Base-by-base conservation (phyloP, 2,888 invertebrate genomes). In the Ypsolopha sequella region DNA sequence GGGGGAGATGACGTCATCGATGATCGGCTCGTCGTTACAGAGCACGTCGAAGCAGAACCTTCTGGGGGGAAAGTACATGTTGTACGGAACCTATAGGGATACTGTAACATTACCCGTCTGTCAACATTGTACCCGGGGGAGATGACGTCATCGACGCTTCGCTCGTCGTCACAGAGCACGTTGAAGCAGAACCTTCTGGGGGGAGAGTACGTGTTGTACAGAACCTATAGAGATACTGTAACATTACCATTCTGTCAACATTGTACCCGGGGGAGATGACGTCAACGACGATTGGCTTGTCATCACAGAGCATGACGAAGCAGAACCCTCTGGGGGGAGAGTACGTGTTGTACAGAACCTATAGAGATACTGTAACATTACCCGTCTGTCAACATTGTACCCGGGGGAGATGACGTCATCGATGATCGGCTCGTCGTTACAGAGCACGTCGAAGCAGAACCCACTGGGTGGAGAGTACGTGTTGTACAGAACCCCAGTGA, bases 181-280 rank as follows among this genome's bases (percentile, higher is more conserved):
- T 99, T 98, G 73, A 96, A 99, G 66, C 98, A 98, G 74, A 97
- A 98, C 0, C 97, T 97, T 6, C 89, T 87, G 0, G 98, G 98
- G 0, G 96, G 93, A 0, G 90, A 89, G 68, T 97, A 97, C 0
- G 89, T 90, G 62, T 96, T 95, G 71, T 89, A 94, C 9, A 97
- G 80, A 0, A 92, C 91, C 0, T n/a, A n/a, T n/a, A n/a, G n/a
- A n/a, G n/a, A n/a, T n/a, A n/a, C n/a, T 9, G 41, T 6, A 41
- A 11, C 49, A 63, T 71, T 79, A 96, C 95, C 87, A 89, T 89
- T 41, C 74, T 63, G 6, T 93, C 90, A 0, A 95, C 93, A 70
- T 98, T 98, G 70, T 94, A 95, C 57, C 94, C 93, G 0, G 93
- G 91, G 48, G 96, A 92, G 13, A 88, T 79, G 0, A 89, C 87